Evolutionary conservation across 1,140 invertebrate species (phyloP), one percentile per base, ranked within the genome.

Genomic region (Zaprionus camerounensis): DNA sequence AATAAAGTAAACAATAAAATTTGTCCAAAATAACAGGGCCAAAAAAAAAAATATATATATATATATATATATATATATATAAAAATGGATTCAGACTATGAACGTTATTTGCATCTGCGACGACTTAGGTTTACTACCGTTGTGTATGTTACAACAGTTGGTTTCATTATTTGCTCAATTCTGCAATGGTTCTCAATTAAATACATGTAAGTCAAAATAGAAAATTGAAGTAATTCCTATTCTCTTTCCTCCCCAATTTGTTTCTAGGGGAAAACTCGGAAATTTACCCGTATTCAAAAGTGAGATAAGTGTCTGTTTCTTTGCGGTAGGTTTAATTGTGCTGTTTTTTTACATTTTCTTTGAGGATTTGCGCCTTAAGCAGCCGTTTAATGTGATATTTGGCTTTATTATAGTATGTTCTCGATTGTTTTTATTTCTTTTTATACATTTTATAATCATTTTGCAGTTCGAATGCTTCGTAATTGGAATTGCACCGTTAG

Each of bases 281-380:
- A 1, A 12, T 12, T 38, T 38, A 7, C 13, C 13, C 36, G 7
- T 9, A 20, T 7, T 7, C 7, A 9, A 31, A 31, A 7, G 7
- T 9, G n/a, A 7, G 6, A 3, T 46, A 9, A 9, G 7, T 3
- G 7, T 9, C 2, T 2, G 6, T 46, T 46, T 17, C 9, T 46
- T 46, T 17, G 7, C 9, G 7, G 7, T 9, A 17, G 41, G 41
- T 9, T 20, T 46, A 46, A 9, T 87, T 1, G n/a, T 78, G 1
- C 34, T 76, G 0, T 1, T 46, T 9, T 0, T 83, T n/a, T 87
- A 83, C 57, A 71, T 87, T 17, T 87, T 83, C 49, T 71, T 87
- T 24, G 83, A 87, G 13, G n/a, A 24, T 15, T 5, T 87, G 36
- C 80, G 83, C 3, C 83, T 88, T 13, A 13, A n/a, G 5, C 41